Evolutionary conservation across 2,797 vertebrate species (phyloP).

Genomic region (Dallia pectoralis): DNA sequence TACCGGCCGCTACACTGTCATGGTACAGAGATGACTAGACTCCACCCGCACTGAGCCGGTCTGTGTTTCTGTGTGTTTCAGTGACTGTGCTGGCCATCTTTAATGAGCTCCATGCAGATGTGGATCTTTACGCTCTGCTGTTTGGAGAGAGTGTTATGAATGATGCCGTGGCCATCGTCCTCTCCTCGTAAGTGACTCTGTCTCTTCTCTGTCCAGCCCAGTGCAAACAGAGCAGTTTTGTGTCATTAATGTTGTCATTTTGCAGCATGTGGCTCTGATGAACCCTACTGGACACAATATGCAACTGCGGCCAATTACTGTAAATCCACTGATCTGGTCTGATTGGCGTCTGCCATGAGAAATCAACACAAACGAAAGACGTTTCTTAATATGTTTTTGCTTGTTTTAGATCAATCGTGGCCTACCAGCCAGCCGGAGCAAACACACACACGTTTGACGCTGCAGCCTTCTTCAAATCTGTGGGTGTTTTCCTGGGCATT

Average conservation of each 20-base stretch:
- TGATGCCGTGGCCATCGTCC: slow-evolving; percentile 93
- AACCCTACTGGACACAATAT: slow-evolving; percentile 60
- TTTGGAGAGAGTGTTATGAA: slow-evolving; percentile 98
- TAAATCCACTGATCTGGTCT: background rate
- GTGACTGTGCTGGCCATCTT: slow-evolving; percentile 98
- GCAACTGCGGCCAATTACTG: background rate
- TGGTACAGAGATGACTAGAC: too few species aligned
- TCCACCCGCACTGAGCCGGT: background rate
- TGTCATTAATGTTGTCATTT: background rate
- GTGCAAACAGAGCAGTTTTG: background rate
- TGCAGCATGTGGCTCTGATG: slow-evolving; percentile 29
- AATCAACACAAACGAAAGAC: background rate
- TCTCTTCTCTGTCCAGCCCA: slow-evolving; percentile 10
- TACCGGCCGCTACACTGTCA: too few species aligned
- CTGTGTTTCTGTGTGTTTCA: slow-evolving; percentile 45
- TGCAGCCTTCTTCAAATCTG: slow-evolving; percentile 96
- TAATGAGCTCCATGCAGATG: slow-evolving; percentile 93
- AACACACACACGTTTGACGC: slow-evolving; percentile 94
- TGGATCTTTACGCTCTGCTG: slow-evolving; percentile 95
- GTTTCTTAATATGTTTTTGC: background rate
- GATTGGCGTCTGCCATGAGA: too few species aligned
- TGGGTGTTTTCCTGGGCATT: slow-evolving; percentile 94
- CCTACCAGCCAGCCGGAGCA: slow-evolving; percentile 90
- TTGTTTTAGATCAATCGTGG: slow-evolving; percentile 86
- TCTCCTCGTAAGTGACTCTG: slow-evolving; percentile 86